Evolutionary conservation across 2,888 invertebrate species (phyloP), one percentile per base, ranked within the genome.

Genomic region (Neocrepidodera transversa): DNA sequence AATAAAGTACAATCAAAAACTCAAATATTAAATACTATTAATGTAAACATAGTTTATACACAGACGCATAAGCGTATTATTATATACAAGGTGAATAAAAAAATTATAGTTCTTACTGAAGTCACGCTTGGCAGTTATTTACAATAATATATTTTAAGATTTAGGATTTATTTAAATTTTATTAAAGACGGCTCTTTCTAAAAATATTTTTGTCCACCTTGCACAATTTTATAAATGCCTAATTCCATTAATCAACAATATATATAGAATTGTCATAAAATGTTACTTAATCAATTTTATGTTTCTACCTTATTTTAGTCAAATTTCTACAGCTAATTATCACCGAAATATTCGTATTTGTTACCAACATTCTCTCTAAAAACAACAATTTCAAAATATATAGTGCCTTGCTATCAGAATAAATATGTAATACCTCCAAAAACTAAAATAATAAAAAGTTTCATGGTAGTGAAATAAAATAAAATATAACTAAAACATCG

Each of bases 1-100:
- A 64, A 61, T 54, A 38, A 58, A 56, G 18, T 56, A 56, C 38
- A 62, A 50, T 35, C 36, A 18, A 56, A n/a, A 54, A 53, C 47
- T 68, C 56, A 55, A 68, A 67, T 65, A 67, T 68, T 62, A 65
- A 66, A 61, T 68, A 66, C 68, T 64, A 54, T 62, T 55, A 65
- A 56, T 63, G 59, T 68, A 67, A 68, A 68, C 67, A 66, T 69
- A 64, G 65, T 69, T 68, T 68, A 66, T 69, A 69, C 67, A 69
- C 53, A 62, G 65, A 66, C 65, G 64, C 67, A 60, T 54, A 68
- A 65, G 66, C 68, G 68, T 62, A 58, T 54, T n/a, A 58, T 30
- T 51, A 35, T 49, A 18, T 56, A 54, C 58, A 56, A 54, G 54
- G 56, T 52, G 32, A 58, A 59, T 30, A 58, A 54, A 58, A 49